Evolutionary conservation across 30 jellyfish, hydroid and myxozoan species (phyloP).

Genomic region (Aurelia aurita): DNA sequence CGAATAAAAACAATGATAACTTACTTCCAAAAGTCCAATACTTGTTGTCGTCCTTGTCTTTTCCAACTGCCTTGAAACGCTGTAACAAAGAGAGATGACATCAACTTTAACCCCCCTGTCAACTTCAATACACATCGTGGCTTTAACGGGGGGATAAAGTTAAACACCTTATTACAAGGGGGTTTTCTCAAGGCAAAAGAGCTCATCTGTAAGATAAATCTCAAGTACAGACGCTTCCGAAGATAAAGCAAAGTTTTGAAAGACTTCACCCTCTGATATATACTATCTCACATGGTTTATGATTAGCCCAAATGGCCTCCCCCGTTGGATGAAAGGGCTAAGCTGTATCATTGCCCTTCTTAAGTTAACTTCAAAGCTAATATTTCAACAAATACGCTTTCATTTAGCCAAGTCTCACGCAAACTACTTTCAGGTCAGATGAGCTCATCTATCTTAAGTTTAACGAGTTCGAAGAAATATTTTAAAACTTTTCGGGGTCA

Average conservation of each 20-base stretch:
- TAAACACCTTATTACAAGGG: not conserved
- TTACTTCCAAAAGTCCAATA: slow-evolving; percentile 89
- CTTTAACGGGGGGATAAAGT: not conserved
- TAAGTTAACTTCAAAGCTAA: no score
- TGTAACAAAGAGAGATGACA: not conserved
- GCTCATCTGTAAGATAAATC: not conserved
- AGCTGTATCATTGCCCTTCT: no score
- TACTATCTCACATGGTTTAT: not conserved
- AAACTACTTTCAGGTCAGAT: no score
- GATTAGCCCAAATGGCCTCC: not conserved
- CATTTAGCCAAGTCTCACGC: no score
- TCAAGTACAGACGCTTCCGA: no score
- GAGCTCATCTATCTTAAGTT: no score
- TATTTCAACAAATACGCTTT: no score
- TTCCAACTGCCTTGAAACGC: slow-evolving; percentile 85
- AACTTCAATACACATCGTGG: not conserved
- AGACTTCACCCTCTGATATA: not conserved
- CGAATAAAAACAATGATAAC: not conserved
- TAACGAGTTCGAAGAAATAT: no score
- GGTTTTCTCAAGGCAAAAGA: not conserved
- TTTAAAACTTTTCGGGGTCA: no score
- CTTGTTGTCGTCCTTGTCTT: slow-evolving; percentile 78
- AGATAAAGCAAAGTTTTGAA: not conserved
- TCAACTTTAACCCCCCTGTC: not conserved
- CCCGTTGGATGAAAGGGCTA: not conserved